Percentiles rank a stretch among this genome's conserved stretches.
Evolutionary conservation across 2,888 invertebrate species (phyloP).

Genomic region (Gisinianus flammeolus): DNA sequence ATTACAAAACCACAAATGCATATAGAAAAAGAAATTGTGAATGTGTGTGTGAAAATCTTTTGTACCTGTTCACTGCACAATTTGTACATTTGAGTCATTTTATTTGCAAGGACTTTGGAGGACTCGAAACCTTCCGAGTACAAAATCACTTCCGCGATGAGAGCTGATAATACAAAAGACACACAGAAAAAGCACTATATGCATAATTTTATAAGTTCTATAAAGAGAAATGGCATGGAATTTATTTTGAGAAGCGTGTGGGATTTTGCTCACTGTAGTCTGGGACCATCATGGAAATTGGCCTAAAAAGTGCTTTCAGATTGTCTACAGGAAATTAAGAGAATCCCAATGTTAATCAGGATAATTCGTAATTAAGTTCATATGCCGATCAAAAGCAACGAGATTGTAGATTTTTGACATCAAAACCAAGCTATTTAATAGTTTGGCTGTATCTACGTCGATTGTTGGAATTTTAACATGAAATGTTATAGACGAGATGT

Average conservation of each 20-base stretch:
- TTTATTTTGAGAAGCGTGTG: background rate
- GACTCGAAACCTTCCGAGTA: constrained; percentile 93
- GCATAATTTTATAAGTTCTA: background rate
- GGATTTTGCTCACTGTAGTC: constrained; percentile 78
- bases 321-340: no score
- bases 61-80: constrained; percentile 84
- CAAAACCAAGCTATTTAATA: no score
- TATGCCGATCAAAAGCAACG: no score
- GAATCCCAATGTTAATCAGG: background rate
- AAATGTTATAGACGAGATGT: no score
- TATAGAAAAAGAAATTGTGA: no score
- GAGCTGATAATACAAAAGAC: constrained; percentile 63
- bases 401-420: no score
- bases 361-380: no score
- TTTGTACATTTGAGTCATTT: constrained; percentile 93
- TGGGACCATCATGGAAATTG: constrained; percentile 91
- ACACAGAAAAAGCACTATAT: background rate
- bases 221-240: background rate
- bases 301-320: constrained; percentile 63
- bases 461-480: no score
- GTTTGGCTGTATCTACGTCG: no score
- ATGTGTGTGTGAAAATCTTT: no score
- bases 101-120: constrained; percentile 82
- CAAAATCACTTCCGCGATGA: constrained; percentile 90
- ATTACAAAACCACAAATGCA: background rate